Base-by-base conservation (phyloP, 1,140 invertebrate species). In the Aphelinus atriplicis region DNA sequence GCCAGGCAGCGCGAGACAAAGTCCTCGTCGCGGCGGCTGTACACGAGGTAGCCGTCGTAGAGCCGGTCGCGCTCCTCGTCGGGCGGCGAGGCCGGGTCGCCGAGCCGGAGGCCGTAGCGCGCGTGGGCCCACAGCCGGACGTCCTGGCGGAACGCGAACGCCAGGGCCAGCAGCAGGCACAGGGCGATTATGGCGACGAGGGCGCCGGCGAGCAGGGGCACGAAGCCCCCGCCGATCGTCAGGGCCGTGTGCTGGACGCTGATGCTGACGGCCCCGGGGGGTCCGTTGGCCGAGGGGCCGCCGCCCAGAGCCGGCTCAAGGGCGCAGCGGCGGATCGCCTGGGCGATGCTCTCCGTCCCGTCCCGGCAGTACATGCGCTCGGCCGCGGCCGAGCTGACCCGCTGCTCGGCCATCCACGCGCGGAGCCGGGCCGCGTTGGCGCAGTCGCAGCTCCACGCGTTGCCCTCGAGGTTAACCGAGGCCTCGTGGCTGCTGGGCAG, bases 361-460 rank as follows among this genome's bases (percentile, higher is more conserved):
- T 93, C 92, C 2, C 88, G 85, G 77, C 92, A 93, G 64, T 92
- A 89, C 85, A 92, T 93, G 77, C 92, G 89, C 61, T 90, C 89
- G 45, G 90, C 91, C 93, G 1, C 91, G 89, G 83, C 51, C 4
- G 4, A 6, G 51, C 4, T 53, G 4, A 4, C 4, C 51, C 4
- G 4, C 51, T 94, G 93, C 64, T 90, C 90, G 73, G 90, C 90
- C 65, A 96, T 86, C 92, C 95, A 97, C 67, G 89, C 89, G 74
- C 94, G 90, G 77, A 95, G 92, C 79, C 93, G 90, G 2, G 91
- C 90, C 68, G 96, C 87, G 82, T 95, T 96, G 64, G 90, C 88
- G 88, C 96, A 97, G 78, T 97, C 94, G 85, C 96, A 97, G 73
- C 93, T 95, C 95, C 95, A 97, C 26, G 93, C 92, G 87, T 97